These are phyloP conservation scores for Exocentrus adspersus DNA, from an alignment of 2,888 invertebrate species.

Conservation along the genomic window DNA sequence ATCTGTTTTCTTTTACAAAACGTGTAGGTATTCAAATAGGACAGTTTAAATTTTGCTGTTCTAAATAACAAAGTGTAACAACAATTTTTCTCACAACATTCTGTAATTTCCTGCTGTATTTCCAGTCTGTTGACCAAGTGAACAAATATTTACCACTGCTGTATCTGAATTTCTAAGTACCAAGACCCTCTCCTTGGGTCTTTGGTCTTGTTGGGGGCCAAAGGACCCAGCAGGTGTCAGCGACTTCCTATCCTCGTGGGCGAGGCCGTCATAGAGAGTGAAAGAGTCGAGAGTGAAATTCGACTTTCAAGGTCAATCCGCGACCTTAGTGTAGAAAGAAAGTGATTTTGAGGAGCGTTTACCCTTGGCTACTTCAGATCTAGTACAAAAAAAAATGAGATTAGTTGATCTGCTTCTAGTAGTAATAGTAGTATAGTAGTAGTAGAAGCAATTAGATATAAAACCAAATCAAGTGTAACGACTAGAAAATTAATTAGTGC, in stretches of 20 bases:
- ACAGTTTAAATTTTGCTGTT: too few relatives aligned
- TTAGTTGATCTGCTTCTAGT: too few relatives aligned
- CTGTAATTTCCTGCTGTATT: too few relatives aligned
- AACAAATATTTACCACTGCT: neutral
- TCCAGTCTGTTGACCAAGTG: neutral
- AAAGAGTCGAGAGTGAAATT: constrained; percentile 59
- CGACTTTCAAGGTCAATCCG: constrained; percentile 56
- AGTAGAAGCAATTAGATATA: too few relatives aligned
- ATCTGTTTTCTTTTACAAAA: too few relatives aligned
- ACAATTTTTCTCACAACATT: too few relatives aligned
- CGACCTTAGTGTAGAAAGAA: constrained; percentile 57
- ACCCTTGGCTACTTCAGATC: constrained; percentile 16
- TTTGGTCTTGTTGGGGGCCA: constrained; percentile 23
- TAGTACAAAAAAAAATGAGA: too few relatives aligned
- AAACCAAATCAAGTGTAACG: too few relatives aligned
- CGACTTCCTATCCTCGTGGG: constrained; percentile 48
- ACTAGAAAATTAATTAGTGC: too few relatives aligned
- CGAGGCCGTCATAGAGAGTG: constrained; percentile 54
- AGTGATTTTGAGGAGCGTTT: constrained; percentile 42
- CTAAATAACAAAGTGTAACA: too few relatives aligned
- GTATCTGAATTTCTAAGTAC: neutral
- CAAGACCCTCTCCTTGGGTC: constrained; percentile 41
- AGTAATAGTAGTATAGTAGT: too few relatives aligned
- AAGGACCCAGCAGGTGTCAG: constrained; percentile 43
- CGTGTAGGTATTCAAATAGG: too few relatives aligned